Percentiles rank a stretch among this genome's conserved stretches.
Conservation (phyloP, 2,113 vertebrate genomes). For the Lepisosteus oculatus region DNA sequence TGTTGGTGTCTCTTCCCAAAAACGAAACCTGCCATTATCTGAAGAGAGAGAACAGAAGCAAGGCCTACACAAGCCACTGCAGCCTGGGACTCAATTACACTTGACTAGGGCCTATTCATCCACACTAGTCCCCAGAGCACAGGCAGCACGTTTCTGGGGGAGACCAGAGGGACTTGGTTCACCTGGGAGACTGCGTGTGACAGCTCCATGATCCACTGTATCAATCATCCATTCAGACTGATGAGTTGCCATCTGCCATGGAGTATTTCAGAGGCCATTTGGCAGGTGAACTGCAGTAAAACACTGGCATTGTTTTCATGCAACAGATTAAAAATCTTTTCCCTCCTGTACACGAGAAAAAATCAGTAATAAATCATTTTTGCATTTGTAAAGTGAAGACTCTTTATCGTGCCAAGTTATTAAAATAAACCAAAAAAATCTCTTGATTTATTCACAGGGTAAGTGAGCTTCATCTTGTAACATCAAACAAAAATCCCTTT, state of each 20-base stretch:
- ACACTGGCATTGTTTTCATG: slow-evolving; percentile 66
- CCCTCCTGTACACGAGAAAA: slow-evolving; percentile 44
- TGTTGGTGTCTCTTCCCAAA: slow-evolving; percentile 5
- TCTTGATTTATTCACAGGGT: slow-evolving; percentile 60
- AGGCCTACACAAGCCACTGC: slow-evolving; percentile 33
- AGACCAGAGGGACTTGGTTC: slow-evolving; percentile 30
- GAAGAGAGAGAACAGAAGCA: background rate
- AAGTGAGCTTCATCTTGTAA: slow-evolving; percentile 43
- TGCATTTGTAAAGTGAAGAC: slow-evolving; percentile 67
- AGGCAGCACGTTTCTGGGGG: slow-evolving; percentile 33
- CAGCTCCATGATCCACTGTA: slow-evolving; percentile 27
- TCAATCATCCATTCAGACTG: slow-evolving; percentile 73
- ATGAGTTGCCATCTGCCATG: slow-evolving; percentile 72
- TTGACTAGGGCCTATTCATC: slow-evolving; percentile 54
- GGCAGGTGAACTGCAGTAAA: slow-evolving; percentile 64
- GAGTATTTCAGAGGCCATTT: slow-evolving; percentile 55
- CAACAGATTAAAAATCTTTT: slow-evolving; percentile 69
- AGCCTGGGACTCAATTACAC: slow-evolving; percentile 59
- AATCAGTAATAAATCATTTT: slow-evolving; percentile 71
- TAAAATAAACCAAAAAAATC: slow-evolving; percentile 53
- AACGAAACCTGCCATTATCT: slow-evolving; percentile 17
- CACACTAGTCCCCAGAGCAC: slow-evolving; percentile 44
- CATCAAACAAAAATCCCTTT: slow-evolving; percentile 39
- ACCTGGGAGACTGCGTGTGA: slow-evolving; percentile 43
- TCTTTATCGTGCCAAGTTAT: slow-evolving; percentile 66